phyloP scores from a whole-genome alignment of 2,113 vertebrate species.

The Eidolon helvum region DNA sequence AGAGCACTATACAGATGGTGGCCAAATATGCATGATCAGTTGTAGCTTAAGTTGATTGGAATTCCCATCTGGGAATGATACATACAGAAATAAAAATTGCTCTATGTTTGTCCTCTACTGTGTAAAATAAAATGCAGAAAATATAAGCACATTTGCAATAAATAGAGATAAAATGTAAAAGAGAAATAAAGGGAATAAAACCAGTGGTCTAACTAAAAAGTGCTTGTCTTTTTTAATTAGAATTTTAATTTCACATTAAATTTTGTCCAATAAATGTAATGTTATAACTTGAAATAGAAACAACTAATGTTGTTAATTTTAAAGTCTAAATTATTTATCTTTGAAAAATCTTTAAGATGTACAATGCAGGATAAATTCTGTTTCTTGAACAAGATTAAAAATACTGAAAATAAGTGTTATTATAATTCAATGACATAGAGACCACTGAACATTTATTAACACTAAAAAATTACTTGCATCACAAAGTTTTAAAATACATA shows the following conservation, averaged over 20 bases:
- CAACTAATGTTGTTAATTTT: neutral
- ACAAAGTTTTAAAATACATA: neutral
- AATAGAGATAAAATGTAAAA: neutral
- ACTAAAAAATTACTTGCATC: neutral
- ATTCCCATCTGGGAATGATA: constrained; percentile 57
- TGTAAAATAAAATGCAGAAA: neutral
- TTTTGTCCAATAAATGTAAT: neutral
- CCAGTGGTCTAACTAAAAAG: neutral
- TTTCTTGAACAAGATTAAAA: neutral
- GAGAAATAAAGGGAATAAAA: neutral
- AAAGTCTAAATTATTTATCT: neutral
- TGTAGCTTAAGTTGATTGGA: constrained; percentile 62
- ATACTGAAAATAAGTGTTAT: neutral
- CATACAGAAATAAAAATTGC: neutral
- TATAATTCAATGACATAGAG: neutral
- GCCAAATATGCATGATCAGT: constrained; percentile 27
- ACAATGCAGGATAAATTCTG: neutral
- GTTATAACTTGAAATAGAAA: neutral
- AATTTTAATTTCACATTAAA: neutral
- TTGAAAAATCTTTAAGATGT: neutral
- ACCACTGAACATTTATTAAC: neutral
- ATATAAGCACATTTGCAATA: neutral
- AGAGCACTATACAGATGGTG: neutral
- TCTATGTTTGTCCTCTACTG: neutral
- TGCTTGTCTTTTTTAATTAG: neutral